These are phyloP conservation scores for Mizuhopecten yessoensis DNA, from an alignment of 1,140 invertebrate species.

Conservation along the genomic window DNA sequence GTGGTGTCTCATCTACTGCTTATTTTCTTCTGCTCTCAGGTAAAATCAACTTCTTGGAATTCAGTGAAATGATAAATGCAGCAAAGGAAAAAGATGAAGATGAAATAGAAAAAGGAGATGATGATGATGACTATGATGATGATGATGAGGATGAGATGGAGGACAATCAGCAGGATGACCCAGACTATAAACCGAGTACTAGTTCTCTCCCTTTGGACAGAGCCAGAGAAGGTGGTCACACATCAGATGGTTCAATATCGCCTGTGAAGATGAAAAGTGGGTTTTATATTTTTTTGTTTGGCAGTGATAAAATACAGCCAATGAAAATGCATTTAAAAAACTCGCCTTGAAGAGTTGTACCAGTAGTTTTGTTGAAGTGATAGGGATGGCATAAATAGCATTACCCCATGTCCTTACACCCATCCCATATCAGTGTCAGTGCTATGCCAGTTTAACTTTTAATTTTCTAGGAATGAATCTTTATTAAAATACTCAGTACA, in stretches of 20 bases:
- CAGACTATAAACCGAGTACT: not conserved
- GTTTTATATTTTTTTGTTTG: not conserved
- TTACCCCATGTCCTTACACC: no score
- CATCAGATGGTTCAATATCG: slow-evolving; percentile 24
- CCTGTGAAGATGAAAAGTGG: slow-evolving; percentile 37
- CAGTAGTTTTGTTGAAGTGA: no score
- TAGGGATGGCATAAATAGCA: no score
- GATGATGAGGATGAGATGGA: slow-evolving; percentile 94
- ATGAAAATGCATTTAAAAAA: no score
- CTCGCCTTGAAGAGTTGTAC: no score
- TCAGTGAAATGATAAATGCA: slow-evolving; percentile 68
- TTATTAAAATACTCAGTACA: no score
- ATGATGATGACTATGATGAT: slow-evolving; percentile 3
- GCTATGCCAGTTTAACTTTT: no score
- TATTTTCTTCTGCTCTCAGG: no score
- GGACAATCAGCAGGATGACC: slow-evolving; percentile 90
- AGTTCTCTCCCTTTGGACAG: not conserved
- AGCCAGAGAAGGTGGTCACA: slow-evolving; percentile 60
- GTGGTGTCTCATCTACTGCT: no score
- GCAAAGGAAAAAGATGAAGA: slow-evolving; percentile 41
- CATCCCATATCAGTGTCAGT: no score
- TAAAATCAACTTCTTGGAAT: slow-evolving; percentile 67
- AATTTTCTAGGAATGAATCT: no score
- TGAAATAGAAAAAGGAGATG: slow-evolving; percentile 41
- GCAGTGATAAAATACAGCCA: no score